These are phyloP conservation scores for Entomyzon cyanotis DNA, from an alignment of 2,113 vertebrate species.

Conservation along the genomic window DNA sequence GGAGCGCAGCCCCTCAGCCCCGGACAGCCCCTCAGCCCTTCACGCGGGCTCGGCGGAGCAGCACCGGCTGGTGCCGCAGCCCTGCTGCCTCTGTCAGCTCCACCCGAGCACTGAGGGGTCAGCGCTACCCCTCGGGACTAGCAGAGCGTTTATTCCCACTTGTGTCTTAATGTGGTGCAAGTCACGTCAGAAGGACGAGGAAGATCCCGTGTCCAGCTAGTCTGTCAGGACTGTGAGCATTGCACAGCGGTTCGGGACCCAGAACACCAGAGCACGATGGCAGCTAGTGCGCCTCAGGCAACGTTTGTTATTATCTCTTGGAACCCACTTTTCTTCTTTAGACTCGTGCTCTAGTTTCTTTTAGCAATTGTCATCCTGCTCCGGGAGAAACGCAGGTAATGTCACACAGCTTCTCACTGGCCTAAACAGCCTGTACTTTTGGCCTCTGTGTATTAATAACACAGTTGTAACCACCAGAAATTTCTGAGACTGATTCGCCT, in stretches of 20 bases:
- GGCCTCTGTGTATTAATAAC: neutral
- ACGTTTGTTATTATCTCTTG: neutral
- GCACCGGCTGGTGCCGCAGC: neutral
- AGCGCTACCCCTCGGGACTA: rapidly evolving
- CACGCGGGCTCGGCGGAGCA: neutral
- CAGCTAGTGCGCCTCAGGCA: neutral
- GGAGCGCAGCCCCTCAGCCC: neutral
- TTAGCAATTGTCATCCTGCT: neutral
- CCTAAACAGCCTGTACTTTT: neutral
- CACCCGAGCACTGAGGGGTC: neutral
- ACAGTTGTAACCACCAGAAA: neutral
- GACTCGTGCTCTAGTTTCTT: neutral
- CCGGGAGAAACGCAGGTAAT: neutral
- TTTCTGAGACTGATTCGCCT: neutral
- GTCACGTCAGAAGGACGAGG: neutral
- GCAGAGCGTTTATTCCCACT: neutral
- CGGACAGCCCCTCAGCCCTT: neutral
- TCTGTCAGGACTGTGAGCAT: neutral
- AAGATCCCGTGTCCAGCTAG: neutral
- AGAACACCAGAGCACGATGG: neutral
- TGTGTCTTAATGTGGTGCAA: neutral
- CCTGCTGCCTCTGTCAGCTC: neutral
- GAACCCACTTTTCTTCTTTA: neutral
- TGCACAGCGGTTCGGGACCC: neutral
- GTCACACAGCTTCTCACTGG: neutral